phyloP scores from a whole-genome alignment of 2,797 vertebrate species.

The Bufotes viridis region DNA sequence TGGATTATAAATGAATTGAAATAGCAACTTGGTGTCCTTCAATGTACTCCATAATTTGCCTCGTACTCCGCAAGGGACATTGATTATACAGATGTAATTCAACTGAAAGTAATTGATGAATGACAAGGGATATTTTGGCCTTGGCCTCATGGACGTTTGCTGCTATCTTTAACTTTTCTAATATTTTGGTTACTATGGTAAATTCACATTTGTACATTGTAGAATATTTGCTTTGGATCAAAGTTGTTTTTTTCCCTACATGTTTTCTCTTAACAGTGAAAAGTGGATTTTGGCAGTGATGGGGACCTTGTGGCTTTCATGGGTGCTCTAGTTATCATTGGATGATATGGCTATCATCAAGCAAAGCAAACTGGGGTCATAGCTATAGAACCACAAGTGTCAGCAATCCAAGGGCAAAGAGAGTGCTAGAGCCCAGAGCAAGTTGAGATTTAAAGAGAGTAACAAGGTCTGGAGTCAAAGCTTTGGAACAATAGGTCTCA shows the following conservation, averaged over 20 bases:
- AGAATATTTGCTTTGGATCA: neutral
- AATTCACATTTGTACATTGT: neutral
- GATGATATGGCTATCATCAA: too few relatives aligned
- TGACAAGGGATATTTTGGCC: slow-evolving; percentile 29
- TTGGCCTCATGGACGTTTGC: neutral
- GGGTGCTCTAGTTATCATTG: neutral
- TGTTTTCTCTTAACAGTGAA: neutral
- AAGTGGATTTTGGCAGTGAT: neutral
- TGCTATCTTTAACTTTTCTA: neutral
- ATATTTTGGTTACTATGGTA: neutral
- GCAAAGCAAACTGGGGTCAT: too few relatives aligned
- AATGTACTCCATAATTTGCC: slow-evolving; percentile 46
- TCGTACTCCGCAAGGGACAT: slow-evolving; percentile 16
- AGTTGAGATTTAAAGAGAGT: too few relatives aligned
- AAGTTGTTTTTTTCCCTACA: neutral
- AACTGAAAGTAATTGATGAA: slow-evolving; percentile 52
- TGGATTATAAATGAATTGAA: slow-evolving; percentile 52
- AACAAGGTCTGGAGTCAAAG: too few relatives aligned
- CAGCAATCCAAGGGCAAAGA: too few relatives aligned
- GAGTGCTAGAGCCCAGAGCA: too few relatives aligned
- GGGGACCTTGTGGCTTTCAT: neutral
- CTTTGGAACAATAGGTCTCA: too few relatives aligned
- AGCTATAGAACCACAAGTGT: too few relatives aligned
- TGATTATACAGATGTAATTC: slow-evolving; percentile 51
- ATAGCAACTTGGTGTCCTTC: slow-evolving; percentile 45